Evolutionary conservation across 2,113 vertebrate genomes (phyloP).

Genomic region (Merops nubicus): DNA sequence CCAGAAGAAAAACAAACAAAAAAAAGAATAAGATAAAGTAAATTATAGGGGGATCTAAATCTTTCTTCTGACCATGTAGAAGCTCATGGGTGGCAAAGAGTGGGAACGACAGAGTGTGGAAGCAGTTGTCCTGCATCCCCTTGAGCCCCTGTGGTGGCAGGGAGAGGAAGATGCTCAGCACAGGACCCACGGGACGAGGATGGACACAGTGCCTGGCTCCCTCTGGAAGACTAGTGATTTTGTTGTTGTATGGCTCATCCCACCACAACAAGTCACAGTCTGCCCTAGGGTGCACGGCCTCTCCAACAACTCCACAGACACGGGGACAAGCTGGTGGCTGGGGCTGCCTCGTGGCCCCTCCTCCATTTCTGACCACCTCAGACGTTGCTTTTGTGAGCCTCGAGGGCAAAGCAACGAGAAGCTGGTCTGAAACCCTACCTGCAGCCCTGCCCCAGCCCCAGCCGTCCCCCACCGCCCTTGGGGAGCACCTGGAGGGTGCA

Average conservation of each 20-base stretch:
- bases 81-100: background rate
- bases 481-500: background rate
- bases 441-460: accelerated
- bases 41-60: background rate
- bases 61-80: background rate
- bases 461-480: background rate
- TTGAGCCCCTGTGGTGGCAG: accelerated
- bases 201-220: background rate
- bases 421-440: slow-evolving; percentile 29
- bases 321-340: background rate
- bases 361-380: slow-evolving; percentile 53
- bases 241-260: slow-evolving; percentile 80
- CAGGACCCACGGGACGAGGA: accelerated
- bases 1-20: background rate
- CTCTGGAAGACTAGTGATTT: slow-evolving; percentile 90
- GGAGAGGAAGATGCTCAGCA: background rate
- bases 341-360: background rate
- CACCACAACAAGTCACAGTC: slow-evolving; percentile 87
- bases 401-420: slow-evolving; percentile 37
- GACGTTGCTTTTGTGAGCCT: slow-evolving; percentile 55
- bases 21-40: background rate
- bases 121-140: background rate
- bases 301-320: background rate
- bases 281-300: slow-evolving; percentile 73
- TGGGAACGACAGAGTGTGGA: accelerated